Evolutionary conservation across 2,113 vertebrate genomes (phyloP).

Genomic region (Pygoscelis adeliae): DNA sequence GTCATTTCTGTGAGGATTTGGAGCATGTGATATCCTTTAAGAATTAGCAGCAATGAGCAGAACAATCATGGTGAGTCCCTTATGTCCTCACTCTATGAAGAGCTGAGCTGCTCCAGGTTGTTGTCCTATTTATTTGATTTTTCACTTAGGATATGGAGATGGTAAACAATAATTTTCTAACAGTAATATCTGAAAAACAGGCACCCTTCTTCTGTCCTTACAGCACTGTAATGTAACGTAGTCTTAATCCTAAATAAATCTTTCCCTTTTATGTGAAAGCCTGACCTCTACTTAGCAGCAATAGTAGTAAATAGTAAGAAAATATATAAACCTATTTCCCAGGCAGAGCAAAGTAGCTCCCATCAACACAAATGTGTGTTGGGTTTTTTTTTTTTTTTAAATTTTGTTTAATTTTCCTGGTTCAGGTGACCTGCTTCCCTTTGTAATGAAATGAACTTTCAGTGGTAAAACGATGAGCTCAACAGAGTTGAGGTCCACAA

Average conservation of each 20-base stretch:
- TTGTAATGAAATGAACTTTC: background rate
- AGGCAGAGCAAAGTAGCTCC: background rate
- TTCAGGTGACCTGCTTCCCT: background rate
- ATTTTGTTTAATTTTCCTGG: background rate
- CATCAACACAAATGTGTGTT: background rate
- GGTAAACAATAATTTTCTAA: background rate
- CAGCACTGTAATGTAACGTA: background rate
- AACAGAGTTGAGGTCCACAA: background rate
- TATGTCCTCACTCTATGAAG: background rate
- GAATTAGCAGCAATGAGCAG: background rate
- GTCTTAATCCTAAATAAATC: background rate
- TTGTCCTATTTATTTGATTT: slow-evolving; percentile 21
- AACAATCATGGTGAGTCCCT: background rate
- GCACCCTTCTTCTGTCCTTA: background rate
- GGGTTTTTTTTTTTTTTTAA: background rate
- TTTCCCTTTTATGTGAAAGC: background rate
- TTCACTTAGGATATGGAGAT: background rate
- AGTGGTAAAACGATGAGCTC: background rate
- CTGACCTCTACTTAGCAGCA: background rate
- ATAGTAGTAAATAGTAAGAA: background rate
- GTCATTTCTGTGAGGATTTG: background rate
- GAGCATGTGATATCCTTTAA: background rate
- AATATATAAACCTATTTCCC: background rate
- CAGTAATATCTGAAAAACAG: background rate
- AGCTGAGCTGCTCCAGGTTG: background rate